Base-by-base conservation (phyloP, 2,888 invertebrate genomes). In the Lepidocyrtinus sp. region DNA sequence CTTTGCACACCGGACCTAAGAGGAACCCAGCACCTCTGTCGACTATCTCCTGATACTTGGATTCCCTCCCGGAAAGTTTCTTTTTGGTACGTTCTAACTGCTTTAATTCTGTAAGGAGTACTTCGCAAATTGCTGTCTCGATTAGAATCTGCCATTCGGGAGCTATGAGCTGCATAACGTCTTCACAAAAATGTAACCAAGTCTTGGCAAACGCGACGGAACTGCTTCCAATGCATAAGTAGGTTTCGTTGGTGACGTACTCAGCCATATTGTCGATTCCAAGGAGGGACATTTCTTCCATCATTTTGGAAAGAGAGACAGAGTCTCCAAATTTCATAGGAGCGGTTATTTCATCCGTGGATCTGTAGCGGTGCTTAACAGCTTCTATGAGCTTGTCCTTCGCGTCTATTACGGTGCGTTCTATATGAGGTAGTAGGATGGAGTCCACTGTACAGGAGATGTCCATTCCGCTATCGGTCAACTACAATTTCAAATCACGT, bases 361-460 rank as follows among this genome's bases (percentile, higher is more conserved):
- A 91, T 87, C 87, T 87, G 65, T 85, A 85, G 19, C 92, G 91
- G 75, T 93, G 90, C 89, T 94, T 95, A 86, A 96, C 92, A 0
- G 94, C 94, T 88, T 97, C 96, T 19, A 94, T 90, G 85, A 94
- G 91, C 88, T 95, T 96, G 85, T 95, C 94, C 85, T 93, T 92
- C 64, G 94, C 92, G 87, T 96, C 95, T 86, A 91, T 91, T 79
- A 97, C 90, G 22, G 94, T 93, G 89, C 93, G 92, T 61, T 92
- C 92, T 68, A 96, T 90, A 0, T 96, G 94, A 12, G 92, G 91
- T 83, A 95, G 91, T 79, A 99, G 90, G 83, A 95, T 92, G 24
- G 95, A 94, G 88, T 98, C 96, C 87, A 99, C 91, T 88, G 96
- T 95, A 89, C 97, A 98, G 84, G 94, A 93, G 78, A 99, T 90